These are phyloP conservation scores for Pentalonia nigronervosa DNA, from an alignment of 1,140 invertebrate genomes.

Conservation along the genomic window DNA sequence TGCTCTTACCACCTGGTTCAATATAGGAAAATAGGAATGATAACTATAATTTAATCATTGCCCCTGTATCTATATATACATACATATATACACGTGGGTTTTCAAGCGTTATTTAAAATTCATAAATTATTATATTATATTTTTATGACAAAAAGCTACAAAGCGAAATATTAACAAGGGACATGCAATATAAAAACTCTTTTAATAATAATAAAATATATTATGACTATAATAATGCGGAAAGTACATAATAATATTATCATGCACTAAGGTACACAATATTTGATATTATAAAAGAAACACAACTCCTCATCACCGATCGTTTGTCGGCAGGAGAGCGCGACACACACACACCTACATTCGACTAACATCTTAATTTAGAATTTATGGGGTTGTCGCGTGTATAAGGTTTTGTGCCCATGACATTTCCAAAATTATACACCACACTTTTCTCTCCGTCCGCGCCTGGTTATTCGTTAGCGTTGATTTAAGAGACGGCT, in stretches of 20 bases:
- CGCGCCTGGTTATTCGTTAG: background rate
- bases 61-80: no score
- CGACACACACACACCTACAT: background rate
- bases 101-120: no score
- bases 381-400: background rate
- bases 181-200: no score
- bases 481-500: constrained; percentile 42
- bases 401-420: background rate
- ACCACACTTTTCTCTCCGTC: background rate
- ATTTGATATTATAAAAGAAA: background rate
- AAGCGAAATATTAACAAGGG: no score
- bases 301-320: background rate
- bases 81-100: no score
- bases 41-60: no score
- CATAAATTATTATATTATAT: no score
- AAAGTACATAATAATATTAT: background rate
- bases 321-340: background rate
- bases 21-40: no score
- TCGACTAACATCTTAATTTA: background rate
- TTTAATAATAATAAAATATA: background rate
- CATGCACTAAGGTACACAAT: background rate
- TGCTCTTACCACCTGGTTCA: no score
- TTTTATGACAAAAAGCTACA: no score
- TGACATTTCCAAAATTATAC: background rate
- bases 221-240: no score